Percentiles rank a stretch among this genome's conserved stretches.
phyloP scores from a whole-genome alignment of 2,888 invertebrate genomes.

The Blastobasis lacticolella region DNA sequence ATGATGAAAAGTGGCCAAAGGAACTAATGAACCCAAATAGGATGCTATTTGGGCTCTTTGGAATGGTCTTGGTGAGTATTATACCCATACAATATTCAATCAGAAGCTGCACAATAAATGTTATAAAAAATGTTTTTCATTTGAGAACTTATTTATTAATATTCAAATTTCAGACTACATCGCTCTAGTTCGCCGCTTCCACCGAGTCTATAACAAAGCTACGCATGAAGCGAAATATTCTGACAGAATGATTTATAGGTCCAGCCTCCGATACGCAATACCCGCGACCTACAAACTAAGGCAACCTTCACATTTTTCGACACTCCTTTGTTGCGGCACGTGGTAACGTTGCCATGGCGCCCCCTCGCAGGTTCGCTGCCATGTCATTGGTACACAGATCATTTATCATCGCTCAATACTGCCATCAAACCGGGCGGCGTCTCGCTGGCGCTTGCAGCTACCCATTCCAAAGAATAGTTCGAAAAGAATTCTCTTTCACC shows the following conservation, averaged over 20 bases:
- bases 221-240: constrained; percentile 53
- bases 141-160: too few species aligned
- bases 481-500: constrained; percentile 4
- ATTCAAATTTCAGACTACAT: too few species aligned
- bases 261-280: constrained; percentile 53
- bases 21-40: too few species aligned
- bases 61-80: too few species aligned
- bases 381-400: constrained; percentile 57
- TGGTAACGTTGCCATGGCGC: constrained; percentile 54
- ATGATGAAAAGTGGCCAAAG: too few species aligned
- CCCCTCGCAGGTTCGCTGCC: constrained; percentile 67
- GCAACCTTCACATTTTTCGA: constrained; percentile 70
- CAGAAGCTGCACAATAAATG: too few species aligned
- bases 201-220: constrained; percentile 35
- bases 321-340: constrained; percentile 61
- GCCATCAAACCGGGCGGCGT: constrained; percentile 57
- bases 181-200: too few species aligned
- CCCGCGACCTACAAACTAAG: constrained; percentile 69
- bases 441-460: constrained; percentile 57
- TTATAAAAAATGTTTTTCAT: too few species aligned
- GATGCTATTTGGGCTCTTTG: too few species aligned
- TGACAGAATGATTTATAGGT: constrained; percentile 65
- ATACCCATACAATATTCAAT: too few species aligned
- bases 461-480: constrained; percentile 8
- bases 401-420: constrained; percentile 71